phyloP scores from a whole-genome alignment of 2,888 invertebrate species.

The Acleris literana region DNA sequence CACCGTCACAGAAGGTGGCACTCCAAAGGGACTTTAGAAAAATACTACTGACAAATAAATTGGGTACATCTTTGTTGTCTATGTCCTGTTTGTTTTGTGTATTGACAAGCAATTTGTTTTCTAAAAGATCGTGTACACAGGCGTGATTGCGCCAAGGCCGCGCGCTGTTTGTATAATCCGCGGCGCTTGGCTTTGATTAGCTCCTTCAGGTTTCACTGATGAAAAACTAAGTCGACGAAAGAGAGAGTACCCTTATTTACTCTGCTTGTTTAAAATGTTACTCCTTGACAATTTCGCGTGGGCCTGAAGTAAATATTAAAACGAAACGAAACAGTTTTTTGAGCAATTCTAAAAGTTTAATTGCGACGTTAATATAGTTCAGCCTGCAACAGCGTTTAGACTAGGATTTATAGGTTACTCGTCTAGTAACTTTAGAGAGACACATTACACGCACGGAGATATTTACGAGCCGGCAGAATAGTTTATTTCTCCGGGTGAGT shows the following conservation, averaged over 20 bases:
- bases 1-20: conserved; percentile 31
- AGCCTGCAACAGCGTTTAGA: conserved; percentile 5
- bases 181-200: conserved; percentile 34
- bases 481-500: conserved; percentile 58
- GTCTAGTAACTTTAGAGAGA: conserved; percentile 36
- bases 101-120: conserved; percentile 37
- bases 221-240: conserved; percentile 22
- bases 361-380: conserved; percentile 8
- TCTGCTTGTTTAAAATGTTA: background rate
- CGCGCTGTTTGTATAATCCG: conserved; percentile 33
- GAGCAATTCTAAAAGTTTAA: background rate
- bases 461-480: conserved; percentile 57
- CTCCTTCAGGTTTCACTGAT: conserved; percentile 32
- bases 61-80: conserved; percentile 37
- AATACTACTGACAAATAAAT: conserved; percentile 36
- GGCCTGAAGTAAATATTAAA: background rate
- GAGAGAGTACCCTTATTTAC: conserved; percentile 10
- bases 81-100: conserved; percentile 35
- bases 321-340: background rate
- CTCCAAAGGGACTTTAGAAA: conserved; percentile 37
- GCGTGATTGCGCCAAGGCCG: conserved; percentile 34
- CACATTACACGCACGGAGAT: conserved; percentile 50
- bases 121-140: conserved; percentile 33
- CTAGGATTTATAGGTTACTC: conserved; percentile 19
- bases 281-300: background rate